Conservation (phyloP, 2,797 vertebrate genomes). For the Halcyon leucocephala region DNA sequence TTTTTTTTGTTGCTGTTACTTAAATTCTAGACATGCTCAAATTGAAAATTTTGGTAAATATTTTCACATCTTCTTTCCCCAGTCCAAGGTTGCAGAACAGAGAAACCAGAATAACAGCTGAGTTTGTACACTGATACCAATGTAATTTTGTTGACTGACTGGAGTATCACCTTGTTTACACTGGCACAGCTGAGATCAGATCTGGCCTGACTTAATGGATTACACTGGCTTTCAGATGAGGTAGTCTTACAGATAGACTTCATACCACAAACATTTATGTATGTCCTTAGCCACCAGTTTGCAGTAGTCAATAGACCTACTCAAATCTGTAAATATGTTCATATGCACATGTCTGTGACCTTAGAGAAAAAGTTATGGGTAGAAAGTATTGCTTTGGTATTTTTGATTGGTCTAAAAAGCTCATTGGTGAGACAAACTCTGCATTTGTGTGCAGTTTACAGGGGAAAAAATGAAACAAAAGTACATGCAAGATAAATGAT, state of each 20-base stretch:
- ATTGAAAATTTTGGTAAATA: neutral
- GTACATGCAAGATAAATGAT: neutral
- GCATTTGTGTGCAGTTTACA: neutral
- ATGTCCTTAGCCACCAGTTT: neutral
- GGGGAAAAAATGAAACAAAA: neutral
- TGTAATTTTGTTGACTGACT: neutral
- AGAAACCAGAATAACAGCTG: neutral
- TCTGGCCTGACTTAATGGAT: neutral
- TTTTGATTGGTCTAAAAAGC: neutral
- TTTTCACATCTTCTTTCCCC: rapidly evolving
- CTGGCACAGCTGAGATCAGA: neutral
- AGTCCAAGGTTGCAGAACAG: neutral
- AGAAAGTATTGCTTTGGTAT: neutral
- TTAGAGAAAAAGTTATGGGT: neutral
- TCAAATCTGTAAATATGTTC: neutral
- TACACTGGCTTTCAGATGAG: neutral
- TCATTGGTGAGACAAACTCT: neutral
- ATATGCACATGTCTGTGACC: neutral
- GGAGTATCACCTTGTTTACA: slow-evolving; percentile 5
- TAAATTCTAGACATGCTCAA: neutral
- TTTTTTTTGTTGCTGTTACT: neutral
- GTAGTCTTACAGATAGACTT: neutral
- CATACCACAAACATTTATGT: neutral
- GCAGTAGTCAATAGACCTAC: neutral
- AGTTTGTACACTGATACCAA: neutral